A percentile compares a stretch with the other conserved stretches of the same genome.
These are phyloP conservation scores for Recurvirostra avosetta DNA, from an alignment of 2,113 vertebrate species.

Conservation along the genomic window DNA sequence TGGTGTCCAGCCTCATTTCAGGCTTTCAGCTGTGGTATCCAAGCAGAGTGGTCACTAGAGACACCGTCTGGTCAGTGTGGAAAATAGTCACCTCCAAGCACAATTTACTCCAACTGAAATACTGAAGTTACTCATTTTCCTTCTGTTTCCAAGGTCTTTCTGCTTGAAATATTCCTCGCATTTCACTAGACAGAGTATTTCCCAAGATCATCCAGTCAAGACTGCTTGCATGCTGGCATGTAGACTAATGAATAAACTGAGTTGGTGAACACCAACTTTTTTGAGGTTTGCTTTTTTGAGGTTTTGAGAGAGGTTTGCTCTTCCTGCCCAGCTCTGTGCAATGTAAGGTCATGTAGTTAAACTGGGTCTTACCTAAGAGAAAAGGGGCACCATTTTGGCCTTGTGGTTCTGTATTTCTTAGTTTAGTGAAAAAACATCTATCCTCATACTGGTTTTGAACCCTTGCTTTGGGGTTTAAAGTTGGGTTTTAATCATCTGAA, in stretches of 20 bases:
- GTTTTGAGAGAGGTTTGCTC: no score
- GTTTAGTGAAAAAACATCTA: not conserved
- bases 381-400: not conserved
- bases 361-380: not conserved
- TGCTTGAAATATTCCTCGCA: not conserved
- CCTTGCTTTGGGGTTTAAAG: slow-evolving; percentile 1
- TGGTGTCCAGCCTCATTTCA: not conserved
- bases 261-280: not conserved
- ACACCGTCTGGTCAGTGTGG: not conserved
- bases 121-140: not conserved
- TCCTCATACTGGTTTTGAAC: not conserved
- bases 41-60: not conserved
- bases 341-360: not conserved
- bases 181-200: not conserved
- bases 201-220: not conserved
- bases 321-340: not conserved
- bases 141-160: not conserved
- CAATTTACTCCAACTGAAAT: not conserved
- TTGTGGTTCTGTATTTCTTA: not conserved
- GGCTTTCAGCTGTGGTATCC: not conserved
- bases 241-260: not conserved
- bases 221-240: not conserved
- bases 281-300: no score
- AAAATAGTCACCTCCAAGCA: not conserved
- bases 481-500: slow-evolving; percentile 37